Conservation (phyloP, 2,888 invertebrate genomes). For the Brachynemurus nebulosus region DNA sequence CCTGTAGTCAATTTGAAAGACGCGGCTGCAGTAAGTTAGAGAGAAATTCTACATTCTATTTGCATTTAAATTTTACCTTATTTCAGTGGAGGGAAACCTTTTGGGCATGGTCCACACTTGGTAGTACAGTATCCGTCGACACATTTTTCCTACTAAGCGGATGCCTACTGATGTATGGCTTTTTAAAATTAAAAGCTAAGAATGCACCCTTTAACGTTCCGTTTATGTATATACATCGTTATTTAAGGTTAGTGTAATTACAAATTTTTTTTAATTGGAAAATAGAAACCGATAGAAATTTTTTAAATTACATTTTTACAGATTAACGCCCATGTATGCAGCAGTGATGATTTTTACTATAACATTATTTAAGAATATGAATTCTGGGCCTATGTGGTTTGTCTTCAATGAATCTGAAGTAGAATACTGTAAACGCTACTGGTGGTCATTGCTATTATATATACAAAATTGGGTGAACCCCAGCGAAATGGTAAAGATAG, state of each 20-base stretch:
- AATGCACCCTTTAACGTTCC: slow-evolving; percentile 25
- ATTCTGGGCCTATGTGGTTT: slow-evolving; percentile 38
- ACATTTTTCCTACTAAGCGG: slow-evolving; percentile 50
- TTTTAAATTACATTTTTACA: slow-evolving; percentile 16
- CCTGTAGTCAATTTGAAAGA: no score
- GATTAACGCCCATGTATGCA: slow-evolving; percentile 34
- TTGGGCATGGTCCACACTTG: slow-evolving; percentile 19
- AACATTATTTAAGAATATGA: slow-evolving; percentile 32
- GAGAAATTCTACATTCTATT: no score
- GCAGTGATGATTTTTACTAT: slow-evolving; percentile 31
- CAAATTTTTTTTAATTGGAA: no score
- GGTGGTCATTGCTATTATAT: slow-evolving; percentile 1
- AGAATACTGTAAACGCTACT: no score
- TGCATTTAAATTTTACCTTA: no score
- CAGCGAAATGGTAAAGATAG: neutral
- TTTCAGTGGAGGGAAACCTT: no score
- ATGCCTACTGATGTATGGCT: slow-evolving; percentile 36
- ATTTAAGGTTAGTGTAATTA: slow-evolving; percentile 33
- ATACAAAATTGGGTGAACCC: neutral
- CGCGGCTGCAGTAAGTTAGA: no score
- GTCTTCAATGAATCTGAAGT: no score
- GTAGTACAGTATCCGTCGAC: slow-evolving; percentile 42
- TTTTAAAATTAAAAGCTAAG: slow-evolving; percentile 25
- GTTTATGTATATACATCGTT: slow-evolving; percentile 31
- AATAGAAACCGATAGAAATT: no score